These are phyloP conservation scores for Musca domestica DNA, from an alignment of 1,140 invertebrate species.

Conservation along the genomic window DNA sequence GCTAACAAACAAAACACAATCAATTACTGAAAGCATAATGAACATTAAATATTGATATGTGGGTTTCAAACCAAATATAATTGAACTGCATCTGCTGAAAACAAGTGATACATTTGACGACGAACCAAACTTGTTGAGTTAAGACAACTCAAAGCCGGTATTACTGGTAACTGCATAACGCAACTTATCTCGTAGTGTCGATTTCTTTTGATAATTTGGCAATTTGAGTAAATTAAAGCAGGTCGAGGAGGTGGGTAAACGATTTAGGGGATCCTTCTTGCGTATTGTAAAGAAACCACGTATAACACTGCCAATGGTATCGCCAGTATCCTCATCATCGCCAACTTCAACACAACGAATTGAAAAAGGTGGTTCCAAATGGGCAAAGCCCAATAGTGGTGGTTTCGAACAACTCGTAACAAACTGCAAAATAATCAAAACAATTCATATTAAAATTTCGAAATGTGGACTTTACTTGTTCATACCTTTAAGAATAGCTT, in stretches of 20 bases:
- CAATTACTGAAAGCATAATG: too few relatives aligned
- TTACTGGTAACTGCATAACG: constrained; percentile 96
- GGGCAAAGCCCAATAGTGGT: constrained; percentile 93
- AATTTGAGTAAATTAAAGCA: constrained; percentile 99
- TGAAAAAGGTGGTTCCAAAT: constrained; percentile 97
- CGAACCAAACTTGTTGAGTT: constrained; percentile 51
- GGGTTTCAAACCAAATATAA: too few relatives aligned
- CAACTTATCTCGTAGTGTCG: constrained; percentile 91
- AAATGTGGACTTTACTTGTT: neutral
- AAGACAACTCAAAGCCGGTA: constrained; percentile 97
- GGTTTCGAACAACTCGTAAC: constrained; percentile 96
- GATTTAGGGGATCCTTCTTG: constrained; percentile 91
- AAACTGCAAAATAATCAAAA: constrained; percentile 66
- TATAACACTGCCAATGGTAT: constrained; percentile 78
- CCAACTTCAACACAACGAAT: constrained; percentile 98
- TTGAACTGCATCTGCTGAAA: too few relatives aligned
- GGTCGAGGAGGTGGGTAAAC: constrained; percentile 96
- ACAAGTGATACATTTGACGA: too few relatives aligned
- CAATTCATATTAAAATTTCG: neutral
- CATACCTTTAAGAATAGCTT: constrained; percentile 87
- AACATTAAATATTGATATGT: too few relatives aligned
- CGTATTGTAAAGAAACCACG: constrained; percentile 97
- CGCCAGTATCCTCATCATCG: constrained; percentile 91
- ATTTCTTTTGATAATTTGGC: constrained; percentile 97
- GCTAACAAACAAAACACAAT: too few relatives aligned